Conservation (phyloP, 2,113 vertebrate species). For the Triplophysa tibetana region DNA sequence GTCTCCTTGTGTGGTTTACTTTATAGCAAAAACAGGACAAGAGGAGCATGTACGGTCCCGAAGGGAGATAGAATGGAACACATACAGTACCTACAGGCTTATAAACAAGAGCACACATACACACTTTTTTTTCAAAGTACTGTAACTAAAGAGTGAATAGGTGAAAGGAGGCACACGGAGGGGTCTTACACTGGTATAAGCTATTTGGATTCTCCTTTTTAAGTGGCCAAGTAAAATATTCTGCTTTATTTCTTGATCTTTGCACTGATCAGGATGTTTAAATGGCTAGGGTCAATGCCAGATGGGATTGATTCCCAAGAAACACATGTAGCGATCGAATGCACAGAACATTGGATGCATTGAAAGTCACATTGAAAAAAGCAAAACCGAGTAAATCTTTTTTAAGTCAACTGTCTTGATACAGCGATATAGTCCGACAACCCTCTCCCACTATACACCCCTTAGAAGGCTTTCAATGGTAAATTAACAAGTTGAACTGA, state of each 20-base stretch:
- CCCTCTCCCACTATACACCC: not conserved
- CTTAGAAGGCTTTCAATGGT: constrained; percentile 1
- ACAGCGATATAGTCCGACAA: not conserved
- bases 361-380: no score
- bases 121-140: constrained; percentile 23
- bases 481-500: not conserved
- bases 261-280: no score
- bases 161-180: constrained; percentile 4
- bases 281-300: no score
- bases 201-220: no score
- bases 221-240: no score
- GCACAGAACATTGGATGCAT: no score
- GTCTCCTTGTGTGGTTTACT: constrained; percentile 57
- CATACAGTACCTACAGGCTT: constrained; percentile 41
- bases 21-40: constrained; percentile 60
- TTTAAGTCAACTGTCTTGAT: not conserved
- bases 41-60: constrained; percentile 48
- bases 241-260: no score
- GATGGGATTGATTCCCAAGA: no score
- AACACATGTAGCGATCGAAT: no score
- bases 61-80: constrained; percentile 38
- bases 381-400: no score
- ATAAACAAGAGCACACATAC: constrained; percentile 44
- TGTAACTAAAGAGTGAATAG: constrained; percentile 21
- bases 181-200: no score